Evolutionary conservation across 2,888 invertebrate species (phyloP), one percentile per base, ranked within the genome.

Genomic region (Lasius fuliginosus): DNA sequence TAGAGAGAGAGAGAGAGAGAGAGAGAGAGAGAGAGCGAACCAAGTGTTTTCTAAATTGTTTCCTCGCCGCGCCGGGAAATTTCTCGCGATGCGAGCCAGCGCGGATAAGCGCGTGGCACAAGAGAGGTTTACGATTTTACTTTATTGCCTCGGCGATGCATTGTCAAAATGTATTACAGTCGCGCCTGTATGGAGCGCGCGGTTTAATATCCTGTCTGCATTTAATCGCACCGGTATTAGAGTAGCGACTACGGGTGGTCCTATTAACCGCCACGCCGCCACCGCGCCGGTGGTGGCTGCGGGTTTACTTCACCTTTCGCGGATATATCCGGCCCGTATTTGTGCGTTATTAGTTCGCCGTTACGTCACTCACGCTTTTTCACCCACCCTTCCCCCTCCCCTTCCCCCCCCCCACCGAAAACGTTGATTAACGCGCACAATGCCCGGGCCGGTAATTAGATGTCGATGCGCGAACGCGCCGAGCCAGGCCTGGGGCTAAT

Each of bases 191-290:
- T 89, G 87, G 89, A 89, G 87, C 92, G 87, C 92, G 88, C 90
- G 90, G 92, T 94, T 94, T 94, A 94, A 94, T 94, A 94, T 94
- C 94, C 94, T 93, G 94, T 94, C 93, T 93, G 92, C 93, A 91
- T 94, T 94, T 94, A 94, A 94, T 94, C 94, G 93, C 86, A 86
- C 87, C 88, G 92, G 93, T 92, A 94, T 94, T 93, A 94, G 92
- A 91, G 90, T 85, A 87, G 85, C 90, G 84, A 87, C 91, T 84
- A 86, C 92, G 92, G 94, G 93, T 90, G 93, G 94, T 93, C 94
- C 93, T 91, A 93, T 94, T 93, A 93, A 92, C 92, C 90, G 90
- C 84, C 88, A 15, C 75, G 53, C 46, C 88, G 87, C 88, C 86
- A 83, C 85, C 83, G 86, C 69, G n/a, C 42, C 46, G 64, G n/a